phyloP scores from a whole-genome alignment of 2,888 invertebrate genomes.

The Andrena dorsata region DNA sequence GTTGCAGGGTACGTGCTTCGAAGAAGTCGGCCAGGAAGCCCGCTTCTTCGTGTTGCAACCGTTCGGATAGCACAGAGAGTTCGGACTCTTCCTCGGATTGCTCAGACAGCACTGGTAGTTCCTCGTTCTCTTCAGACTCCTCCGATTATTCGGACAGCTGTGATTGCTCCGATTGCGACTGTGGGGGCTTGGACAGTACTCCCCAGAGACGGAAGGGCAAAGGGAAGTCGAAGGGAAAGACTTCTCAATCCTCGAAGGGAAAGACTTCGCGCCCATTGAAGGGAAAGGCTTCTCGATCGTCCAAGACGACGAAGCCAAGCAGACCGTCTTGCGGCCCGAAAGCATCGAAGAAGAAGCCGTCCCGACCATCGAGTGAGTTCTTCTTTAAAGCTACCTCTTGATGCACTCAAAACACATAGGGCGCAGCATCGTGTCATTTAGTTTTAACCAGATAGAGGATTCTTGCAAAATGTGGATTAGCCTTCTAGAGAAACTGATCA shows the following conservation, averaged over 20 bases:
- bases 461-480: too few relatives aligned
- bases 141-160: constrained; percentile 27
- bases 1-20: background rate
- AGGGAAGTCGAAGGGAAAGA: constrained; percentile 20
- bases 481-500: too few relatives aligned
- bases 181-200: constrained; percentile 38
- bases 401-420: background rate
- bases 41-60: background rate
- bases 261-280: background rate
- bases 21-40: constrained; percentile 22
- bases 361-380: constrained; percentile 15
- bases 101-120: constrained; percentile 35
- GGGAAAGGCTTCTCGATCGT: background rate
- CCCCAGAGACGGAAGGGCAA: constrained; percentile 32
- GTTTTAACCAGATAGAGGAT: too few relatives aligned
- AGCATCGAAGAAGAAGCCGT: background rate
- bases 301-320: background rate
- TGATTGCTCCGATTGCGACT: constrained; percentile 41
- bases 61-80: constrained; percentile 29
- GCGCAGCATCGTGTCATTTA: too few relatives aligned
- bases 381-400: background rate
- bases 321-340: background rate
- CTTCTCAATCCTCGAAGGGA: too few relatives aligned
- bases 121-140: constrained; percentile 30
- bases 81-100: constrained; percentile 37